Evolutionary conservation across 92 coral and sea anemone species (phyloP), one percentile per base, ranked within the genome.

Genomic region (Porites rus): DNA sequence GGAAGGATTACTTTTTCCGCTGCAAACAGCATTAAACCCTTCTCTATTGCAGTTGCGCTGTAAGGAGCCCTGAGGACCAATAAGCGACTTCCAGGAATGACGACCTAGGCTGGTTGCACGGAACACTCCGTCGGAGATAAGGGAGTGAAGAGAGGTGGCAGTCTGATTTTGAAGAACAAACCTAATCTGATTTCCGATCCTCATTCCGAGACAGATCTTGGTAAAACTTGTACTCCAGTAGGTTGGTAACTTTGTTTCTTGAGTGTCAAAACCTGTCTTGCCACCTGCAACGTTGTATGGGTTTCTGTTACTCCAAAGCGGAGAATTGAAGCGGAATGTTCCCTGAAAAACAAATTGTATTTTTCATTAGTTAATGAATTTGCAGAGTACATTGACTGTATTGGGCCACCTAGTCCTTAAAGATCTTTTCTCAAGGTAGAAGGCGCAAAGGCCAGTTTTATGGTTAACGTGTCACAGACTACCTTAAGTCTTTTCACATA

Each of bases 301-400:
- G 18, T 10, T 72, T n/a, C 70, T 69, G 77, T 76, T 16, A 11
- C 31, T 60, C 94, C 94, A 92, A 53, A 84, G 78, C 2, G 62
- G 5, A 4, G 92, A 84, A 74, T 85, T 60, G 64, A 79, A 88
- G 84, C 70, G 90, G 79, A 88, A 92, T 0, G 92, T 88, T 28
- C 81, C 69, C 92, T 88, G 46, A 38, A 38, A 31, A 38, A 4
- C 46, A 38, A 38, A 38, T 38, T 38, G 6, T 38, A 38, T 4
- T 38, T 38, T 38, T 38, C 46, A 38, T 38, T 38, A 38, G 46
- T 38, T 38, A 38, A 38, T 38, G 46, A 38, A 38, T 4, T 38
- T 38, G 46, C 46, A 38, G 7, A 4, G 46, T 38, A 38, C 46
- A 4, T 38, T 38, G 46, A 38, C 46, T 38, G 46, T 38, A 38